Evolutionary conservation across 2,113 vertebrate species (phyloP).

Genomic region (Oenanthe melanoleuca): DNA sequence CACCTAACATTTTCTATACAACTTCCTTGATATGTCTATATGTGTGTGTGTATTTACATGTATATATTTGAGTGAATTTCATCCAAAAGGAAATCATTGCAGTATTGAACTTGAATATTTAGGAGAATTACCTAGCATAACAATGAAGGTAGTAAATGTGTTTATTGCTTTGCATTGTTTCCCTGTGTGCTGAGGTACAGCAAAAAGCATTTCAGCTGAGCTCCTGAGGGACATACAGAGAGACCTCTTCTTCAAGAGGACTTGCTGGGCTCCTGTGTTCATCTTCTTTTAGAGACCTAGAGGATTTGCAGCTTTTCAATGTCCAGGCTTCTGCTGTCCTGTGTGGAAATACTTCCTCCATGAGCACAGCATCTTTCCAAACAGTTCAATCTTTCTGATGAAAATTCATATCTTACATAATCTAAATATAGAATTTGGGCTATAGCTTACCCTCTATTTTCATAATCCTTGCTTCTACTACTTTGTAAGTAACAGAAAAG

Average conservation of each 20-base stretch:
- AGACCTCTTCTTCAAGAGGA: neutral
- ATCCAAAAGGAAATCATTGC: neutral
- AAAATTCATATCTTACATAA: neutral
- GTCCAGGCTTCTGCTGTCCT: neutral
- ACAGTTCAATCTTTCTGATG: neutral
- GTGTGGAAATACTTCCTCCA: neutral
- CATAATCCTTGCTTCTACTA: neutral
- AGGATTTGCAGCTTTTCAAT: neutral
- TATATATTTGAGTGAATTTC: neutral
- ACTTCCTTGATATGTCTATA: neutral
- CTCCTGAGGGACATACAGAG: neutral
- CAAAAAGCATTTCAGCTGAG: neutral
- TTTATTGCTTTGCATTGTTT: neutral
- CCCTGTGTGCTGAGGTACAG: neutral
- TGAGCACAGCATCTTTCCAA: neutral
- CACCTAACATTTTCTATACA: rapidly evolving
- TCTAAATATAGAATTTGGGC: neutral
- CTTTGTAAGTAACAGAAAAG: neutral
- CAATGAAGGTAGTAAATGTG: neutral
- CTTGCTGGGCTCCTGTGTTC: neutral
- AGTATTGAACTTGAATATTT: neutral
- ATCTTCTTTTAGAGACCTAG: neutral
- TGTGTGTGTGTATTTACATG: too few species aligned
- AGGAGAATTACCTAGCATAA: neutral
- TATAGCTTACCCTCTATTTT: rapidly evolving